These are phyloP conservation scores for Pristionchus mayeri DNA, from an alignment of 2,888 invertebrate species.

Conservation along the genomic window DNA sequence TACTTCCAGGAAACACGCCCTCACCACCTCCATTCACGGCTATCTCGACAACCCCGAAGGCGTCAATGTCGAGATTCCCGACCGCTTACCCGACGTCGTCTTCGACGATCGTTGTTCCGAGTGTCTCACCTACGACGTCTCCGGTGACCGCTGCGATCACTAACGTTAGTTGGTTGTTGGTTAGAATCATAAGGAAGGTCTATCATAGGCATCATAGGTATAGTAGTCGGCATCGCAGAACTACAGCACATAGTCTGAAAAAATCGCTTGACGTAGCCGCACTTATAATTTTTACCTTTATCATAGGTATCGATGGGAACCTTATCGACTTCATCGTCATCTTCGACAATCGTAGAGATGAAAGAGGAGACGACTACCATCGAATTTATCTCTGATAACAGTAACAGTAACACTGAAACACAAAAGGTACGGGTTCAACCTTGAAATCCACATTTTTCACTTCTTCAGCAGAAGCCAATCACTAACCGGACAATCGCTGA, in stretches of 20 bases:
- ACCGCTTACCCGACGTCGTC: not conserved
- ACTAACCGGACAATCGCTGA: conserved; percentile 28
- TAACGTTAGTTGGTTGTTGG: not conserved
- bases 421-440: not conserved
- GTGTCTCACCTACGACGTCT: not conserved
- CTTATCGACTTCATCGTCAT: not conserved
- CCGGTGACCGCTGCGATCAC: not conserved
- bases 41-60: not conserved
- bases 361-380: not conserved
- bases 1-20: too few relatives aligned
- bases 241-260: not conserved
- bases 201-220: not conserved
- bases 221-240: not conserved
- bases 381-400: too few relatives aligned
- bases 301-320: too few relatives aligned
- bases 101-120: not conserved
- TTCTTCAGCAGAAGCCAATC: not conserved
- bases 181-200: not conserved
- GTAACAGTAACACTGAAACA: not conserved
- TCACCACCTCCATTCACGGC: not conserved
- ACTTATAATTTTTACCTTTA: not conserved
- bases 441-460: not conserved
- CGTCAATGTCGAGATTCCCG: not conserved
- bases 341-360: not conserved
- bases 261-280: too few relatives aligned